Conservation (phyloP, 2,797 vertebrate genomes). For the Podargus strigoides region DNA sequence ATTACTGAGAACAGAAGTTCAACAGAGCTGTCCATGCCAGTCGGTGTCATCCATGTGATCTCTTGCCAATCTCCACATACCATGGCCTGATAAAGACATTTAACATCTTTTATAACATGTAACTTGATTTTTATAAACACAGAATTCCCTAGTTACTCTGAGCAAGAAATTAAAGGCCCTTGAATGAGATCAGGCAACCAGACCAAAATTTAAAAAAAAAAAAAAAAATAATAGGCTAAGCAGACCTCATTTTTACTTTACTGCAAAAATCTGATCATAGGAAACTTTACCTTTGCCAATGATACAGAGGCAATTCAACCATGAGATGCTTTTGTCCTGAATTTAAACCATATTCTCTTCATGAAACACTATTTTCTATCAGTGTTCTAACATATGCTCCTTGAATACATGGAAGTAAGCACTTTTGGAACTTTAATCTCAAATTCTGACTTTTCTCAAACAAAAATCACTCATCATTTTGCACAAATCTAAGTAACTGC, state of each 20-base stretch:
- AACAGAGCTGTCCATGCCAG: neutral
- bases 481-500: neutral
- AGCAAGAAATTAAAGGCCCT: neutral
- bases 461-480: neutral
- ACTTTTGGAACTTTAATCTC: neutral
- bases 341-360: neutral
- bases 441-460: neutral
- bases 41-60: accelerated
- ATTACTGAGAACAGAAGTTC: neutral
- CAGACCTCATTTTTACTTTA: neutral
- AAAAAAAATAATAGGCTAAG: neutral
- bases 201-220: too few relatives aligned
- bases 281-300: neutral
- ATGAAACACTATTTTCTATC: neutral
- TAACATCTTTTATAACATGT: neutral
- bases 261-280: neutral
- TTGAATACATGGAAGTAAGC: neutral
- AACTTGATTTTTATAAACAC: neutral
- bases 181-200: neutral
- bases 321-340: neutral
- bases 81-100: neutral
- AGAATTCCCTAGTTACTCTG: neutral
- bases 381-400: neutral
- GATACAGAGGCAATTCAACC: neutral
- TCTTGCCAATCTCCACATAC: neutral